Evolutionary conservation across 2,113 vertebrate species (phyloP), one percentile per base, ranked within the genome.

Genomic region (Gymnogyps californianus): DNA sequence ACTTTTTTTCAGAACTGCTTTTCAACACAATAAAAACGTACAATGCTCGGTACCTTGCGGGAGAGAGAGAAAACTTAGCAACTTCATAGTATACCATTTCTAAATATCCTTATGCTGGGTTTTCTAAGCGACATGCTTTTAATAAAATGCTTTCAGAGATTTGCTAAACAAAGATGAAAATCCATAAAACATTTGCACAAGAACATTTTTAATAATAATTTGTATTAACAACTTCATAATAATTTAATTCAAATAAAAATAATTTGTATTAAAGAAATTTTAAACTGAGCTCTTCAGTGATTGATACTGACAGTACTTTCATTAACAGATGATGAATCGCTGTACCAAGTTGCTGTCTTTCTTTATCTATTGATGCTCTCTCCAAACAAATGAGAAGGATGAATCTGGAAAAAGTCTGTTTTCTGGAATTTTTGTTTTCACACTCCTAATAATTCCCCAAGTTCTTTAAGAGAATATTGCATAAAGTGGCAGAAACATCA

Each of bases 401-500:
- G 12, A 87, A 69, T 36, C 16, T 54, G 36, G 13, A 80, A 81
- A 74, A 62, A 31, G 2, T 16, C 16, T 59, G 10, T 1, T 55
- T 84, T 83, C 10, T 55, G 42, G 28, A 69, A 4, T 2, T 36
- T 32, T 58, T 66, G 20, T 34, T 19, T 13, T 25, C 16, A n/a
- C 6, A 46, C 9, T n/a, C 4, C 7, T 1, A 61, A 8, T 57
- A 74, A 38, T 55, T 84, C 36, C 11, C 8, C 0, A 9, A 14
- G 7, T 42, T 74, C 31, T 74, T 82, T 19, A 25, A 55, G 4
- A 81, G 2, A 57, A 13, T 70, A 40, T 65, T 87, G 15, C 9
- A 51, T 40, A 12, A 21, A 51, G 44, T 61, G 18, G 4, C 16
- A 29, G 29, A 82, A 74, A 25, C 13, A 42, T 15, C 28, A 61